Percentiles rank a stretch among this genome's conserved stretches.
Evolutionary conservation across 2,113 vertebrate species (phyloP).

Genomic region (Colossoma macropomum): DNA sequence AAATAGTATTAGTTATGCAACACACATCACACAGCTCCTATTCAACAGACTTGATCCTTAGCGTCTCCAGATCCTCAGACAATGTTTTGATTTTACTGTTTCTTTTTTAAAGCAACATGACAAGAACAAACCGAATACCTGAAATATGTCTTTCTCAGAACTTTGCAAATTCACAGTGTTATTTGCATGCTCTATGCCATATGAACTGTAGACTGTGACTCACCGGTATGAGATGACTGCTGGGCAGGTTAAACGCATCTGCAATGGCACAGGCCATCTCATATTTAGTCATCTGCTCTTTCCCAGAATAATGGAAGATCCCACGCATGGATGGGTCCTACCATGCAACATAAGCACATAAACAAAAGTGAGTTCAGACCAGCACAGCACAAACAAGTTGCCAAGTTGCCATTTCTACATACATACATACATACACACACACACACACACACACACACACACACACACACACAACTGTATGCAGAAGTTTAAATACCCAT

Average conservation of each 20-base stretch:
- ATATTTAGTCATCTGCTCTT: constrained; percentile 97
- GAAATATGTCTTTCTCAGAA: background rate
- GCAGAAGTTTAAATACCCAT: too few relatives aligned
- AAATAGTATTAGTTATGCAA: too few relatives aligned
- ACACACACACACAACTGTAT: too few relatives aligned
- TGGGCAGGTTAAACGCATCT: constrained; percentile 91
- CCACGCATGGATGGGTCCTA: constrained; percentile 90
- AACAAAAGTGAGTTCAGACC: background rate
- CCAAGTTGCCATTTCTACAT: background rate
- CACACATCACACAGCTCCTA: background rate
- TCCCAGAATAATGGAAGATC: constrained; percentile 92
- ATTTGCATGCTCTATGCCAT: background rate
- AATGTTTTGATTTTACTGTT: background rate
- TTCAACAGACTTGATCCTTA: background rate
- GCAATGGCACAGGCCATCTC: constrained; percentile 94
- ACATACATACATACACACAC: background rate
- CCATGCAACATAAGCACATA: constrained; percentile 24
- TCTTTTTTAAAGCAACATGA: background rate
- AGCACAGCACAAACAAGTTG: background rate
- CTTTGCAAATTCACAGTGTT: background rate
- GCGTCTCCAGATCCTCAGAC: background rate
- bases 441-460: too few relatives aligned
- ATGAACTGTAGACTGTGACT: constrained; percentile 58
- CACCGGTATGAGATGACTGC: constrained; percentile 90
- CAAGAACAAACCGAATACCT: background rate